Evolutionary conservation across 2,797 vertebrate genomes (phyloP).

Genomic region (Sebastes wilsoni): DNA sequence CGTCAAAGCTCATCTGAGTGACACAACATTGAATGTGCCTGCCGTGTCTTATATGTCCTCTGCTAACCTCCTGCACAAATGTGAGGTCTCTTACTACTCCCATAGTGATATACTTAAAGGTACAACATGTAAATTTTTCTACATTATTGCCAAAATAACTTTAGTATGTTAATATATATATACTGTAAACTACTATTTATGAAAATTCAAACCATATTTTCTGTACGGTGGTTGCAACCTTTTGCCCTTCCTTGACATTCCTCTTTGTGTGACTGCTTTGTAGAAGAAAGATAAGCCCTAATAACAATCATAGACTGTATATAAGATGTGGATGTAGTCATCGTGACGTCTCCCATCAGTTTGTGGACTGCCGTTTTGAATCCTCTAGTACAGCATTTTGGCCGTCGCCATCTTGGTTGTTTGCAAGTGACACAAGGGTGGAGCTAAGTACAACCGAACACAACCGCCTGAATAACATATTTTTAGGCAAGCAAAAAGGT

Average conservation of each 20-base stretch:
- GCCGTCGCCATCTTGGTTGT: too few species aligned
- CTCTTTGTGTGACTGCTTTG: neutral
- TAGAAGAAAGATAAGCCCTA: neutral
- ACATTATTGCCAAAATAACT: neutral
- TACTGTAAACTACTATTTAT: too few species aligned
- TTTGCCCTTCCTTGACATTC: neutral
- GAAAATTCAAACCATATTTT: neutral
- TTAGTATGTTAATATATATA: too few species aligned
- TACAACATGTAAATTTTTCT: neutral
- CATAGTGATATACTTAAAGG: neutral
- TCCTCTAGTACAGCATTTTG: too few species aligned
- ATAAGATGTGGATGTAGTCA: too few species aligned
- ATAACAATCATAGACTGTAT: too few species aligned
- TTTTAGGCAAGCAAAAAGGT: too few species aligned
- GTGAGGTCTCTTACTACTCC: slow-evolving; percentile 1
- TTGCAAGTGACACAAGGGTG: too few species aligned
- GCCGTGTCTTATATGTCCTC: slow-evolving; percentile 13
- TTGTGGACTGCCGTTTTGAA: too few species aligned
- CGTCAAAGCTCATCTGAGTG: slow-evolving; percentile 51
- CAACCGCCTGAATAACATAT: too few species aligned
- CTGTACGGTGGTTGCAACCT: neutral
- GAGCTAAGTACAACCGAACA: too few species aligned
- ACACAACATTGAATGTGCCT: slow-evolving; percentile 29
- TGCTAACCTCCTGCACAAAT: slow-evolving; percentile 15
- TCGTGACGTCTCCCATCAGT: too few species aligned